Base-by-base conservation (phyloP, 1,140 invertebrate species). In the Lucilia cuprina region DNA sequence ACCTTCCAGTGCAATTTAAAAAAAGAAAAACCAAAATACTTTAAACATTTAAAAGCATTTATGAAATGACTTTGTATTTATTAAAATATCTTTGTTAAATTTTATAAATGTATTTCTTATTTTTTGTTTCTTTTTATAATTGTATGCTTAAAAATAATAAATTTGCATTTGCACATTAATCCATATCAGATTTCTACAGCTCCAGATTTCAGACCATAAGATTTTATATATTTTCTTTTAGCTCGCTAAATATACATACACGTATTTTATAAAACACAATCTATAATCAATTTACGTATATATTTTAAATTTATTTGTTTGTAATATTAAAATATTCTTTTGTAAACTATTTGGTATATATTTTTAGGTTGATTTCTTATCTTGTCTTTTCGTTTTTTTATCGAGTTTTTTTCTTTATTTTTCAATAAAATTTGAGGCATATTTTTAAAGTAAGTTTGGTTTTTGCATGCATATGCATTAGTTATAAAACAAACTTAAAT, bases 11-110 rank as follows among this genome's bases (percentile, higher is more conserved):
- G 10, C 34, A 77, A 77, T 41, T 12, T n/a, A 2, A 19, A 47
- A 47, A 77, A 47, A n/a, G 47, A 78, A 41, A 78, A 77, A 19
- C 7, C 47, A 78, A 41, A 78, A 78, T 10, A 78, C 9, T 9
- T 19, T 70, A 78, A 21, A 25, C n/a, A 50, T 80, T 80, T 80
- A 80, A 80, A 80, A 80, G 77, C 77, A 80, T 80, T 80, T 80
- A 80, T 50, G 77, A 80, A 80, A 80, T 80, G 77, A 80, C 34
- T 80, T 80, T 9, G n/a, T 21, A 7, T 70, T 80, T 80, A 80
- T 80, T 80, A 47, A 80, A 80, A 80, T 60, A 17, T n/a, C 55
- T 60, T 60, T 60, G 12, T 60, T 60, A 17, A n/a, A 60, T 41
- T 30, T 60, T 60, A 60, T 60, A 78, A 41, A 78, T 78, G 34